Base-by-base conservation (phyloP, 2,888 invertebrate genomes). In the Biston betularia region DNA sequence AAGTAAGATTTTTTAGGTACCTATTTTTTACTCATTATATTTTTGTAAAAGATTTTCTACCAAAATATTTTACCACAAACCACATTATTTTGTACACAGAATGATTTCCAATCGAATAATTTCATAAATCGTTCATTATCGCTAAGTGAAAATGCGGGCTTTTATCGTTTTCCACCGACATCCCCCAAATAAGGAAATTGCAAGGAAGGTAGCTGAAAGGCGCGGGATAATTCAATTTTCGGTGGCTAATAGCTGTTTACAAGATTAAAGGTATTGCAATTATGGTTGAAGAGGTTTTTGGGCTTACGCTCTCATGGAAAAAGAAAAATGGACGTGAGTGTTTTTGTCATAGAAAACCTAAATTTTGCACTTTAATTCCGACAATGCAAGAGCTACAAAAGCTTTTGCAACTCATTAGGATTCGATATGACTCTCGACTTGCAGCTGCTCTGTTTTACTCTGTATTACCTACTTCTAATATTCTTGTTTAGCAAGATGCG, bases 191-290 rank as follows among this genome's bases (percentile, higher is more conserved):
- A 73, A 79, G 83, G 83, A 83, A 82, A 80, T 81, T 79, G 81
- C 79, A 81, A 81, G 73, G 65, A 59, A 68, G 68, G 70, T 71
- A 55, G 69, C 67, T 74, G 68, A 63, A 72, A 73, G 75, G 75
- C 75, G 74, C 73, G 76, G 76, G 78, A 79, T 81, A 83, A 83
- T 81, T 81, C 73, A 78, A 82, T 83, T 78, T 66, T 74, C 75
- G 72, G 67, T 67, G 75, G 75, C 72, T 78, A 80, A 78, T 79
- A 75, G 71, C 75, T 78, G 75, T 79, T 81, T 76, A 79, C 72
- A 75, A 73, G 71, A 72, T 71, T 78, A 72, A 65, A 75, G 66
- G 66, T 57, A 66, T 50, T 44, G 60, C 66, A 63, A 66, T 62
- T 52, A 58, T 63, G 62, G 62, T 44, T 48, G 10, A 35, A 40